Percentiles rank a stretch among this genome's conserved stretches.
Evolutionary conservation across 2,888 invertebrate genomes (phyloP).

Genomic region (Meghimatium bilineatum): DNA sequence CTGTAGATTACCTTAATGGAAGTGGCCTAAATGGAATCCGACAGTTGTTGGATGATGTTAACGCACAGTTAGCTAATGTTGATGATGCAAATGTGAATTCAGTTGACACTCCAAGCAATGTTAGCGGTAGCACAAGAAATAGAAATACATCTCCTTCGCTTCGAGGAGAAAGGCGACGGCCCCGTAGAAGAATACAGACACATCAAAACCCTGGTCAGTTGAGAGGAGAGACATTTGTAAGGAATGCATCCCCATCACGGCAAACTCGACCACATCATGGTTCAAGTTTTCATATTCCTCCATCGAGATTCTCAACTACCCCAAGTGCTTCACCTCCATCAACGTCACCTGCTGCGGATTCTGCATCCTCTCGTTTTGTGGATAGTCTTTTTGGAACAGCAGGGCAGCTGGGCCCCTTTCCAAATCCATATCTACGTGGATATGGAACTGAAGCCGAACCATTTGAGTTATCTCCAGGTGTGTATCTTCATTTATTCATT

Average conservation of each 20-base stretch:
- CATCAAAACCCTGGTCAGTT: constrained; percentile 6
- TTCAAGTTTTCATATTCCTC: background rate
- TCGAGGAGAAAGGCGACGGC: constrained; percentile 24
- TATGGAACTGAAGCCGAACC: constrained; percentile 36
- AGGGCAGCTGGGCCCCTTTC: constrained; percentile 2
- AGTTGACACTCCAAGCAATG: background rate
- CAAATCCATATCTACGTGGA: constrained; percentile 1
- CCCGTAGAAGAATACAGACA: constrained; percentile 2
- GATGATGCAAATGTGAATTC: background rate
- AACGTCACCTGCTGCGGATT: constrained; percentile 5
- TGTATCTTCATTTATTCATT: background rate
- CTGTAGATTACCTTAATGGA: background rate
- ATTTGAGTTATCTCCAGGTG: constrained; percentile 35
- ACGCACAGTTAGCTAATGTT: constrained; percentile 1
- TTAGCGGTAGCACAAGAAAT: background rate
- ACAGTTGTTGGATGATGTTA: constrained; percentile 25
- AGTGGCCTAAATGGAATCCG: constrained; percentile 29
- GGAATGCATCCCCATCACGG: constrained; percentile 18
- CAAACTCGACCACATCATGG: background rate
- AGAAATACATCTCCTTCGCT: constrained; percentile 14
- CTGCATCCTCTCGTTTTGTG: background rate
- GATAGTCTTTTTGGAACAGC: constrained; percentile 2
- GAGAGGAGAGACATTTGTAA: background rate
- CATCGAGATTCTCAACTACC: background rate
- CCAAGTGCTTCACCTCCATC: background rate